Base-by-base conservation (phyloP, 1,140 invertebrate species). In the Aphaenogaster floridana region DNA sequence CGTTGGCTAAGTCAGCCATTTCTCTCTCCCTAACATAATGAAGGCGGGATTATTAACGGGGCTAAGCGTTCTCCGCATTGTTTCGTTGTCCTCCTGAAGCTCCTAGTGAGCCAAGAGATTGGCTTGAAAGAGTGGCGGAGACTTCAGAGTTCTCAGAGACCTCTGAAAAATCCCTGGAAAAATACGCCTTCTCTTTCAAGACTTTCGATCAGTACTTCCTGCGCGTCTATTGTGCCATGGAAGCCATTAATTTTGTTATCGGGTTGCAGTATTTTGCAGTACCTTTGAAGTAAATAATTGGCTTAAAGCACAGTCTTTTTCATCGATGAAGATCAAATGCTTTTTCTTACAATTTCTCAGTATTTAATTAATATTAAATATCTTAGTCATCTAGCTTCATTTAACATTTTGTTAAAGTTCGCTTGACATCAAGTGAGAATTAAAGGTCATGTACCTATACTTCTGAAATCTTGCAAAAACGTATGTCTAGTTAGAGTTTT, bases 201-300 rank as follows among this genome's bases (percentile, higher is more conserved):
- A 45, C 64, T 15, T 34, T 42, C 48, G 66, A 42, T 81, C 78
- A 36, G 66, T 28, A 54, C 17, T 81, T 54, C 28, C 63, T 61
- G 42, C 76, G 21, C 17, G 13, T 15, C 36, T 42, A 28, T 81
- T 81, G 48, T 71, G 54, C 48, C 50, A 13, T 13, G 64, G 9
- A 54, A 69, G 48, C 48, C 66, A 71, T 81, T 81, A 81, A 83
- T 83, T 83, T 74, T 15, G 15, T 61, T 72, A 57, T 69, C 78
- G 52, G 34, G 52, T 71, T n/a, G 39, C 21, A 34, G 3, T 45
- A 48, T 61, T 48, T 72, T 48, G 39, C 21, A 48, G 28, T 21
- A 34, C 52, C 21, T 15, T 74, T 13, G 68, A 57, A 83, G 36
- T 76, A 63, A 84, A 76, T 39, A 34, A 13, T 57, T 57, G 34